These are phyloP conservation scores for Bubo scandiacus DNA, from an alignment of 2,113 vertebrate genomes.

Conservation along the genomic window DNA sequence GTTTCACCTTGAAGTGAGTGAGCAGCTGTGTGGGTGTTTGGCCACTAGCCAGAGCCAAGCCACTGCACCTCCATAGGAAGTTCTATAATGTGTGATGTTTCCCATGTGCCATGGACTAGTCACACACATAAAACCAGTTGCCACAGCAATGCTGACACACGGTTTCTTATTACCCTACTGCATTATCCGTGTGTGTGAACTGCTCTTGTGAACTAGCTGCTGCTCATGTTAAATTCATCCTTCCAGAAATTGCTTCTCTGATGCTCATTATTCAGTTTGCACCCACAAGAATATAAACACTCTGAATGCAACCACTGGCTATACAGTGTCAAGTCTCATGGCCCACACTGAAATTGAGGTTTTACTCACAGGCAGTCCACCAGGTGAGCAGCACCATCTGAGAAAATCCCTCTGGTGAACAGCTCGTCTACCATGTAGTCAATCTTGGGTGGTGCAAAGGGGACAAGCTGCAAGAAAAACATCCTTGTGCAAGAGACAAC, in stretches of 20 bases:
- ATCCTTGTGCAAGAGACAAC: background rate
- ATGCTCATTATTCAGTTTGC: background rate
- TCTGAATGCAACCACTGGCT: background rate
- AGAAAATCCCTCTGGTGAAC: conserved; percentile 64
- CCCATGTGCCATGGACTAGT: too few species aligned
- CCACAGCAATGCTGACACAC: background rate
- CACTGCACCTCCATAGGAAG: background rate
- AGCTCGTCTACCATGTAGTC: conserved; percentile 54
- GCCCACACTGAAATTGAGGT: background rate
- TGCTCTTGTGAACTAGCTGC: background rate
- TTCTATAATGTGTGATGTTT: background rate
- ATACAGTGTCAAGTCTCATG: background rate
- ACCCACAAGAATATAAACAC: background rate
- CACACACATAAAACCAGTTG: background rate
- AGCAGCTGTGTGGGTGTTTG: too few species aligned
- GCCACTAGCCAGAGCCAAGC: background rate
- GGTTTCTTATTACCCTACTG: accelerated
- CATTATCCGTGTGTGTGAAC: accelerated
- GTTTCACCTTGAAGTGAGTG: background rate
- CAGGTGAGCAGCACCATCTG: conserved; percentile 73
- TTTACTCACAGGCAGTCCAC: conserved; percentile 81
- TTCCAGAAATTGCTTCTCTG: background rate
- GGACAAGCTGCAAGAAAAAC: conserved; percentile 76
- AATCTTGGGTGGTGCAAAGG: conserved; percentile 70
- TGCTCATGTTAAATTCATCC: background rate